Evolutionary conservation across 2,797 vertebrate genomes (phyloP).

Genomic region (Todus mexicanus): DNA sequence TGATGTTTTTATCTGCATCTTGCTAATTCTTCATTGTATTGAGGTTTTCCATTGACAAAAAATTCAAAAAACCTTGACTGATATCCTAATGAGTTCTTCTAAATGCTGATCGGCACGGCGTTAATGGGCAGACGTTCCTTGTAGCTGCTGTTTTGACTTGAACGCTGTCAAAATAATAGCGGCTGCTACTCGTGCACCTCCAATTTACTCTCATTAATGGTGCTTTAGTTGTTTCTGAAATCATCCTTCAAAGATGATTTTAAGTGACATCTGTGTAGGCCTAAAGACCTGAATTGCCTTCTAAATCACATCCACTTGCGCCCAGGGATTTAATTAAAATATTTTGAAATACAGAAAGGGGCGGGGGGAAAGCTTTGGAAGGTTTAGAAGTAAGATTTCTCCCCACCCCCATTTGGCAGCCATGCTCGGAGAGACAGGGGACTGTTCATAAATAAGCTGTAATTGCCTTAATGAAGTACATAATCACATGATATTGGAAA

Average conservation of each 20-base stretch:
- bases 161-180: constrained; percentile 38
- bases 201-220: constrained; percentile 4
- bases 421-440: neutral
- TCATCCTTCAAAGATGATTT: constrained; percentile 52
- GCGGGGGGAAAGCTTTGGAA: neutral
- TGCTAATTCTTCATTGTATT: neutral
- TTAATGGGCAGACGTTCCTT: neutral
- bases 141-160: constrained; percentile 22
- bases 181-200: neutral
- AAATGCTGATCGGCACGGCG: neutral
- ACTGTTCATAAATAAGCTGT: constrained; percentile 34
- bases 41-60: neutral
- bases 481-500: constrained; percentile 13
- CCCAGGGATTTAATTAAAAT: constrained; percentile 50
- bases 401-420: neutral
- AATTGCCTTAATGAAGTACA: constrained; percentile 55
- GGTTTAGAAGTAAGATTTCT: neutral
- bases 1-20: constrained; percentile 39
- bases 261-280: constrained; percentile 42
- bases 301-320: constrained; percentile 17
- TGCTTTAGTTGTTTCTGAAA: constrained; percentile 43
- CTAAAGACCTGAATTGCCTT: constrained; percentile 44
- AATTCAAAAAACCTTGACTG: neutral
- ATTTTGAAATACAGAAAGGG: neutral
- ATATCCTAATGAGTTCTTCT: neutral